These are phyloP conservation scores for Serinus canaria DNA, from an alignment of 2,113 vertebrate genomes.

Conservation along the genomic window DNA sequence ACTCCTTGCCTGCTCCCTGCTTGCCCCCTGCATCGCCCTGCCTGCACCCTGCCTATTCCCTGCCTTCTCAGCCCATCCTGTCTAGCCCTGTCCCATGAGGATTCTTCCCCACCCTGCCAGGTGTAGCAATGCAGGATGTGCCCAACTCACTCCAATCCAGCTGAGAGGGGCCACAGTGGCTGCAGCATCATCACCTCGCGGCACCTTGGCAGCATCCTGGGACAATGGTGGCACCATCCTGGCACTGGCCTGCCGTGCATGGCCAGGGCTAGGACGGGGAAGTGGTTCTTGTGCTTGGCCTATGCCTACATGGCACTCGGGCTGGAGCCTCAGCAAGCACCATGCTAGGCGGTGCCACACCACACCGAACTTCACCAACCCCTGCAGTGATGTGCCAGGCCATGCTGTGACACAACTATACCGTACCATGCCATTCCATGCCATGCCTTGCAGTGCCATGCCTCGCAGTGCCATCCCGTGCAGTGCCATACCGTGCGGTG, in stretches of 20 bases:
- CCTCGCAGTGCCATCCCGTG: rapidly evolving
- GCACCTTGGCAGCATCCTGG: background rate
- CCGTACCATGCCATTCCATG: rapidly evolving
- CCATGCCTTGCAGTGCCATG: background rate
- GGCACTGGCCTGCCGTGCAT: background rate
- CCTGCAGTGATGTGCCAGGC: background rate
- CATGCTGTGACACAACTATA: background rate
- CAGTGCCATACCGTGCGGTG: rapidly evolving
- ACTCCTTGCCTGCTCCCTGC: background rate
- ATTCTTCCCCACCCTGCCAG: background rate
- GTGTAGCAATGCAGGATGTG: background rate
- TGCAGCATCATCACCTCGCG: rapidly evolving
- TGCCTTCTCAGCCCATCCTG: background rate
- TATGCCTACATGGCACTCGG: rapidly evolving
- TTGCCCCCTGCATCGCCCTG: too few species aligned
- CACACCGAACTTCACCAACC: background rate
- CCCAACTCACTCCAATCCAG: background rate
- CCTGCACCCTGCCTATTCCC: background rate
- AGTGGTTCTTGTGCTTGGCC: background rate
- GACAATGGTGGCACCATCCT: background rate
- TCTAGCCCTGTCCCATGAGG: background rate
- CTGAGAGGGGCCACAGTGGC: background rate
- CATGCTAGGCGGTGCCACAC: background rate
- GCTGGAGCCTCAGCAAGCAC: background rate
- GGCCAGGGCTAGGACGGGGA: background rate